Base-by-base conservation (phyloP, 2,113 vertebrate species). In the Leptosomus discolor region DNA sequence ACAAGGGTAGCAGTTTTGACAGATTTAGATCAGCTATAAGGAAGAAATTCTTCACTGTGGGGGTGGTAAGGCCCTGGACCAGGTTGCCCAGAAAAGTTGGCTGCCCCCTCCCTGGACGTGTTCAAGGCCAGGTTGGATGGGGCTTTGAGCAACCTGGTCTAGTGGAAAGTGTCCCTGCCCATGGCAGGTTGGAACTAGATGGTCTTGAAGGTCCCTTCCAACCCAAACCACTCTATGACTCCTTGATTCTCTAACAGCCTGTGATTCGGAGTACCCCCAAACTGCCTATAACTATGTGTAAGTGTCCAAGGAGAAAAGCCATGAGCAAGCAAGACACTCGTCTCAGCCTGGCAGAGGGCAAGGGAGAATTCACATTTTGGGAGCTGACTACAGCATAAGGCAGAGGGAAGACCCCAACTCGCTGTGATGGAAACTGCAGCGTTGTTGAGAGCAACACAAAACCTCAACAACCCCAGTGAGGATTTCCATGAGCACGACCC, bases 251-350 rank as follows among this genome's bases (percentile, higher is more conserved):
- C 0, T 8, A 54, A 15, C 11, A 51, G 26, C 29, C 27, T n/a
- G 3, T 0, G 0, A 32, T 12, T 48, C 32, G 20, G 54, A 57
- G 34, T 10, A 22, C 15, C 12, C 50, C 45, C n/a, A 45, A 26
- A 53, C 12, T 13, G 41, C 15, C 84, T 18, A 1, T 1, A 12
- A 43, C 8, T 54, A 11, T 4, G 8, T 23, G 24, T 4, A 46
- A 50, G 6, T 5, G 4, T n/a, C 34, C 11, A 5, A 65, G 65
- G 37, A 46, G 20, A 50, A 91, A 22, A 3, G 3, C 15, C 14
- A 32, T 0, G 11, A 92, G 37, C 39, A 26, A 79, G 20, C 7
- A 21, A 54, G 24, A 37, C 9, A 6, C 32, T 43, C 20, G 46
- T 11, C 53, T 54, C 60, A n/a, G 26, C 11, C 26, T 8, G 7